A percentile compares a stretch with the other conserved stretches of the same genome.
These are phyloP conservation scores for Anthoscopus minutus DNA, from an alignment of 2,113 vertebrate genomes.

Conservation along the genomic window DNA sequence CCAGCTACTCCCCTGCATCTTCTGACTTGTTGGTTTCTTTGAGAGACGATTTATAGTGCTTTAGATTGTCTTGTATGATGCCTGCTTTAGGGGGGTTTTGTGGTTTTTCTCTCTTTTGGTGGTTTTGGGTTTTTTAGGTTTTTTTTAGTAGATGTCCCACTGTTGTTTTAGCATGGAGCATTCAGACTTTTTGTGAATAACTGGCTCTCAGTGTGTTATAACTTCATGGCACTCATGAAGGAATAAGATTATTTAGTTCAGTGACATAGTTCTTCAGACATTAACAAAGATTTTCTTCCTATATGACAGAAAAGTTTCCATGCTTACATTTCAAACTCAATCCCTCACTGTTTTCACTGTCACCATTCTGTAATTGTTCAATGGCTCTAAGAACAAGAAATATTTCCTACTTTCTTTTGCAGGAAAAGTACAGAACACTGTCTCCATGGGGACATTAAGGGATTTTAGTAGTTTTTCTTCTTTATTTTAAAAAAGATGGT, in stretches of 20 bases:
- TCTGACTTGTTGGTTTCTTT: background rate
- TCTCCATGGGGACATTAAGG: background rate
- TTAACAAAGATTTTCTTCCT: background rate
- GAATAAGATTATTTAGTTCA: background rate
- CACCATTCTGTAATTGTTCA: background rate
- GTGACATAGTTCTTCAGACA: background rate
- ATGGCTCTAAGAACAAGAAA: background rate
- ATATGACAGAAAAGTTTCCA: background rate
- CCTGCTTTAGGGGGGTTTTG: background rate
- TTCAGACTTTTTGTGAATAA: background rate
- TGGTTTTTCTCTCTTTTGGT: background rate
- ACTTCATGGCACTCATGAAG: background rate
- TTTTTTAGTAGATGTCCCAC: background rate
- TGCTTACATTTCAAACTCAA: background rate
- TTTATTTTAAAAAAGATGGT: background rate
- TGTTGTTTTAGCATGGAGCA: background rate
- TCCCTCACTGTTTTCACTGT: background rate
- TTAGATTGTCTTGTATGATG: background rate
- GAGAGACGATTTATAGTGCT: background rate
- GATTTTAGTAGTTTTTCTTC: background rate
- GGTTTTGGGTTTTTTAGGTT: background rate
- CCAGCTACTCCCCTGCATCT: constrained; percentile 20
- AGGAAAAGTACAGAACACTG: background rate
- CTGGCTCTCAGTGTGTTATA: background rate
- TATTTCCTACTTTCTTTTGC: background rate